Percentiles rank a stretch among this genome's conserved stretches.
Evolutionary conservation across 2,888 invertebrate genomes (phyloP).

Genomic region (Caenorhabditis zanzibari): DNA sequence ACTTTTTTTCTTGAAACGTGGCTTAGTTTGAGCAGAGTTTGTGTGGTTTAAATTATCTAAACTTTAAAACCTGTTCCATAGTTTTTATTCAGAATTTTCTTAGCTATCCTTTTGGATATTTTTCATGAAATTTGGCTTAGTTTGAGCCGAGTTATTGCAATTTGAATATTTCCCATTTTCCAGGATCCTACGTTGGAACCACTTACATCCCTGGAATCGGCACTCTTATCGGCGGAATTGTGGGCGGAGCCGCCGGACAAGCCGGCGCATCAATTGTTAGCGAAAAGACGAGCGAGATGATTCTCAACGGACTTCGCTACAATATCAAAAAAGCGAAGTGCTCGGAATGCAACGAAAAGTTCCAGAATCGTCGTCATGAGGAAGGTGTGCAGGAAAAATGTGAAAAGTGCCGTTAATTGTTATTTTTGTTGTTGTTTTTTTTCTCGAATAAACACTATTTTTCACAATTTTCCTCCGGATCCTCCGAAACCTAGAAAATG

Average conservation of each 20-base stretch:
- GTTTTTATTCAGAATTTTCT: background rate
- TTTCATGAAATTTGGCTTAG: background rate
- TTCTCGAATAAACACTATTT: background rate
- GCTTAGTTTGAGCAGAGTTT: too few species aligned
- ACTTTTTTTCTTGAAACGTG: too few species aligned
- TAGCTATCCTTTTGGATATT: background rate
- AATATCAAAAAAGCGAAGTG: background rate
- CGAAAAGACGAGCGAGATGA: background rate
- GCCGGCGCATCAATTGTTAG: background rate
- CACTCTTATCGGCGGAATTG: background rate
- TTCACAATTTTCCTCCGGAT: background rate
- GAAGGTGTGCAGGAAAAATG: background rate
- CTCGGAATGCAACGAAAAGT: background rate
- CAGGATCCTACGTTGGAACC: background rate
- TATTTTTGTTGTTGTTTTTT: background rate
- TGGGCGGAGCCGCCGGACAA: conserved; percentile 19
- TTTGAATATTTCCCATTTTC: conserved; percentile 3
- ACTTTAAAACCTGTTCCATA: too few species aligned
- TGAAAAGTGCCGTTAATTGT: background rate
- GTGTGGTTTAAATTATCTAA: too few species aligned
- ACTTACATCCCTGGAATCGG: conserved; percentile 14
- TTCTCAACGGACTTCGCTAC: background rate
- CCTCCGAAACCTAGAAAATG: too few species aligned
- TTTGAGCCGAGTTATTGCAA: background rate
- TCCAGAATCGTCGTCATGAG: conserved; percentile 4